Conservation (phyloP, 2,888 invertebrate genomes). For the Neoascia interrupta region DNA sequence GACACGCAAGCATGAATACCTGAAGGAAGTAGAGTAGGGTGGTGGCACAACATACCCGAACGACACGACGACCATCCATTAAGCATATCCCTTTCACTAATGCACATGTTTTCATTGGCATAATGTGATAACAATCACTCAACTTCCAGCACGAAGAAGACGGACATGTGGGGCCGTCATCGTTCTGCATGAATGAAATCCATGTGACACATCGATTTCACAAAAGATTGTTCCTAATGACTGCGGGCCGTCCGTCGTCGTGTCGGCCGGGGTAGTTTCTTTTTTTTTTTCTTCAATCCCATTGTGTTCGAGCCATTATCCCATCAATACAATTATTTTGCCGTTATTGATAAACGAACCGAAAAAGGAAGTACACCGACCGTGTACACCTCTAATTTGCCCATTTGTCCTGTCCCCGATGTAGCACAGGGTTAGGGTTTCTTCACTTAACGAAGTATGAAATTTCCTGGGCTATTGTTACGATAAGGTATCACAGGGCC, state of each 20-base stretch:
- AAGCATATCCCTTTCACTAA: no score
- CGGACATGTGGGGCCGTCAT: no score
- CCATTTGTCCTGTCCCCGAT: slow-evolving; percentile 23
- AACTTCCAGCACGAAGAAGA: no score
- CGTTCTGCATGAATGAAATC: slow-evolving; percentile 36
- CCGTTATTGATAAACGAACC: slow-evolving; percentile 41
- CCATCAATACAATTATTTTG: slow-evolving; percentile 58
- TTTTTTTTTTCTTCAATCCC: no score
- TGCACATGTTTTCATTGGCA: no score
- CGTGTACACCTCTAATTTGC: slow-evolving; percentile 56
- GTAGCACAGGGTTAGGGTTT: no score
- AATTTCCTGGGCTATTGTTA: slow-evolving; percentile 41
- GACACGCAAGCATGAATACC: neutral
- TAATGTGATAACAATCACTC: slow-evolving; percentile 36
- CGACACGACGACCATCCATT: neutral
- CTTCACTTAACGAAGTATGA: slow-evolving; percentile 60
- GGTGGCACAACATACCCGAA: no score
- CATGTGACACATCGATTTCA: slow-evolving; percentile 17
- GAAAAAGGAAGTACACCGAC: slow-evolving; percentile 17
- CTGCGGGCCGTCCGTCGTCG: no score
- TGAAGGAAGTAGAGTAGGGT: no score
- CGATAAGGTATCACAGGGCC: slow-evolving; percentile 8
- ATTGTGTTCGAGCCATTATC: slow-evolving; percentile 50
- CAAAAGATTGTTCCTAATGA: slow-evolving; percentile 28
- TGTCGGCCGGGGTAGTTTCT: no score